Conservation (phyloP, 2,888 invertebrate genomes). For the Rugalucina vietnamica region DNA sequence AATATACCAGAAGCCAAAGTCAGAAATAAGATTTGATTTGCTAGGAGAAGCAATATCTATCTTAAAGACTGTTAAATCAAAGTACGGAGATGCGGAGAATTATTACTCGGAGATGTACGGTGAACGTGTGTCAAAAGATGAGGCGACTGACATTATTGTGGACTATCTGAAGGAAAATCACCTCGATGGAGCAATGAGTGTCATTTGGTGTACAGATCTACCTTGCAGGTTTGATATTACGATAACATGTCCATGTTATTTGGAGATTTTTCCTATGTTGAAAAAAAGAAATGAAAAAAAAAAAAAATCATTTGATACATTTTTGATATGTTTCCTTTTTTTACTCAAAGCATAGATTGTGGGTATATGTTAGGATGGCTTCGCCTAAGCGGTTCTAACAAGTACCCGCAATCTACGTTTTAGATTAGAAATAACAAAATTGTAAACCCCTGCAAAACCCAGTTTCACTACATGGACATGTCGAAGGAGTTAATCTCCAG, state of each 20-base stretch:
- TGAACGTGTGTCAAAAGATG: conserved; percentile 71
- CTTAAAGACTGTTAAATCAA: conserved; percentile 74
- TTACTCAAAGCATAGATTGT: background rate
- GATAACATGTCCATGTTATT: too few relatives aligned
- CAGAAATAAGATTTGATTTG: conserved; percentile 78
- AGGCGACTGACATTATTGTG: conserved; percentile 76
- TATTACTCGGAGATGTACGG: conserved; percentile 78
- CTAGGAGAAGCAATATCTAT: conserved; percentile 78
- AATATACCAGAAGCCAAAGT: conserved; percentile 70
- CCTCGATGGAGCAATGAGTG: conserved; percentile 78
- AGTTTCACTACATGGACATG: too few relatives aligned
- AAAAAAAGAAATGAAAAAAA: too few relatives aligned
- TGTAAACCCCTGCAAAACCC: too few relatives aligned
- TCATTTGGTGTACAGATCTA: conserved; percentile 81
- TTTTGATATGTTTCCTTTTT: background rate
- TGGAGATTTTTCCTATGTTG: too few relatives aligned
- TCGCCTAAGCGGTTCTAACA: background rate
- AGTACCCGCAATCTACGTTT: background rate
- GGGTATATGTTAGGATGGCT: background rate
- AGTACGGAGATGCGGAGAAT: conserved; percentile 78
- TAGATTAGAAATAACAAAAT: too few relatives aligned
- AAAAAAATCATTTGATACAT: too few relatives aligned
- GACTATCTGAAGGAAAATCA: conserved; percentile 79
- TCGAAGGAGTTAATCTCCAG: too few relatives aligned
- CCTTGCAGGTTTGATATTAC: conserved; percentile 76